Base-by-base conservation (phyloP, 2,797 vertebrate genomes). In the Chaetodon trifasciatus region DNA sequence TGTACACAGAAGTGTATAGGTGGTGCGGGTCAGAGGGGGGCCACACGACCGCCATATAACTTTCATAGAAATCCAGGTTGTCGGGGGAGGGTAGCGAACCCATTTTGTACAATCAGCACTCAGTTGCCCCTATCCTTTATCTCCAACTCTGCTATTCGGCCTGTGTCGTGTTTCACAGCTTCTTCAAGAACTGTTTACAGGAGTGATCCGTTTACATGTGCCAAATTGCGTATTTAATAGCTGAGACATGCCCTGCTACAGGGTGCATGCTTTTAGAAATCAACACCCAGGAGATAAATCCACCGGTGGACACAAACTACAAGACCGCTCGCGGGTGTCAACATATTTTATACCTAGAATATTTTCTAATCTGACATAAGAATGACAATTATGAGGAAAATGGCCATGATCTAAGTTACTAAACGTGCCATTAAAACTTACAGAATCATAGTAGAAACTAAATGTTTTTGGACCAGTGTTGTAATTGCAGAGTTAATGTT, bases 221-320 rank as follows among this genome's bases (percentile, higher is more conserved):
- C 91, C 92, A 91, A 94, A 92, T 93, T 94, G 94, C 86, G 90
- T 88, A 71, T 96, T 96, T 94, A 93, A 92, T 92, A 94, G 91
- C 91, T 88, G 92, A 91, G 89, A 86, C 92, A 92, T 86, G 88
- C 81, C 50, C 80, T 92, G 90, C 94, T 81, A 85, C 79, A 44
- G 91, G 93, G 93, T 91, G 94, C 91, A 87, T 92, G 93, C 95
- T 95, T 95, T 88, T 40, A 91, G 96, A 96, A 96, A 96, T 96
- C 94, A 96, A 94, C 94, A 96, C 89, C 93, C 92, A 63, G 90
- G 91, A 94, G 94, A 96, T 95, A 92, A 95, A 92, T 89, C 93
- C 93, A 90, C 92, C 84, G 81, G 89, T 91, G 76, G 82, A 86
- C 81, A 87, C 79, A 83, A 90, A 78, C 80, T 87, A 92, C 86